Base-by-base conservation (phyloP, 2,113 vertebrate species). In the Laterallus jamaicensis region DNA sequence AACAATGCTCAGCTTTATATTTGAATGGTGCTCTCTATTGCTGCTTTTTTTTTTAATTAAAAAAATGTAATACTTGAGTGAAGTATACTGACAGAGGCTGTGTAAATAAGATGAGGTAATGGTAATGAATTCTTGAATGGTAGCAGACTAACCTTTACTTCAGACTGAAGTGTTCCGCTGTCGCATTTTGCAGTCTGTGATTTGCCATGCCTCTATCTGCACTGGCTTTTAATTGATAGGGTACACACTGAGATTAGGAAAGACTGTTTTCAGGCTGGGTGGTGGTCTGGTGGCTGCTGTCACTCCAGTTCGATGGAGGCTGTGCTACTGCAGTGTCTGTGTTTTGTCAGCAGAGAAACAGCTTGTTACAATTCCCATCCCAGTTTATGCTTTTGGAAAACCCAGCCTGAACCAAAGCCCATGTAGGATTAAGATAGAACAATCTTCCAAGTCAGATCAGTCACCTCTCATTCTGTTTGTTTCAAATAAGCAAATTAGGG, bases 151-250 rank as follows among this genome's bases (percentile, higher is more conserved):
- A 62, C 20, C 52, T 82, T 83, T 58, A 5, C 14, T n/a, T 79
- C 20, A 70, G 37, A 29, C 37, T 50, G 12, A 76, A 68, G 39
- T 19, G 18, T 55, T 75, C 15, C 35, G 62, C 15, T 76, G 58
- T 88, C 14, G 2, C 64, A 20, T 32, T 79, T 82, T 79, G 18
- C 29, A 31, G 54, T 44, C 29, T 40, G 11, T 82, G 58, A 35
- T 82, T 81, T 71, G 35, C 25, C 22, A 6, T 2, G 0, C 6
- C 2, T 69, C 1, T 12, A 2, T 69, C 1, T 15, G 18, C 8
- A 9, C 22, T 87, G 25, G 6, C 9, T 56, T 56, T 56, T 58
- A 44, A 35, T 73, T 42, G n/a, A 8, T 24, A 15, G 7, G 12
- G 6, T 69, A 29, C 0, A 2, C 7, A 1, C 3, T 54, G 42